Evolutionary conservation across 2,113 vertebrate genomes (phyloP).

Genomic region (Nannospalax galili): DNA sequence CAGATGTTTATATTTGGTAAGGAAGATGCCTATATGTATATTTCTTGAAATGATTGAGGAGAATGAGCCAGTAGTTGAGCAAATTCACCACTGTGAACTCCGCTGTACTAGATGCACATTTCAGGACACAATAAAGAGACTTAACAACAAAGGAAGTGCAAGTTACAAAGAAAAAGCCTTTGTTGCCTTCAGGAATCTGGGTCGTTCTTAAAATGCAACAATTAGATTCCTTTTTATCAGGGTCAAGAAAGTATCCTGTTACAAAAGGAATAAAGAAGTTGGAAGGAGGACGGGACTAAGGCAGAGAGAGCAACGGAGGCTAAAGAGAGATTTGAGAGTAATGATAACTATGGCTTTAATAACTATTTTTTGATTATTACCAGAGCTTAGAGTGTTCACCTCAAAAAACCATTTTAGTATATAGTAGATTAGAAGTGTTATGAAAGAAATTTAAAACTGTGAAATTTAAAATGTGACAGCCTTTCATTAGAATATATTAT

Average conservation of each 20-base stretch:
- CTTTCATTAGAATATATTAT: background rate
- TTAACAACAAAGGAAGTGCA: background rate
- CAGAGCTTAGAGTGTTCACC: background rate
- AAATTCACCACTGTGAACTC: background rate
- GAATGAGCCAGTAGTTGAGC: background rate
- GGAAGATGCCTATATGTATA: background rate
- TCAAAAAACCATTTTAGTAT: background rate
- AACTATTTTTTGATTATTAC: background rate
- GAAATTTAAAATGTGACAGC: background rate
- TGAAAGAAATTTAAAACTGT: slow-evolving; percentile 5
- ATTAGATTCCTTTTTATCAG: background rate
- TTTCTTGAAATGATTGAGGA: background rate
- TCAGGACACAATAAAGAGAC: background rate
- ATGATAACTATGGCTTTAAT: slow-evolving; percentile 37
- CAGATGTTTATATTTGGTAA: background rate
- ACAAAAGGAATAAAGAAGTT: no score
- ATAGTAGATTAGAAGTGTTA: background rate
- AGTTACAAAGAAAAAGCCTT: background rate
- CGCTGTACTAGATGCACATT: background rate
- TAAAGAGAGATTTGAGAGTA: background rate
- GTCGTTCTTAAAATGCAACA: background rate
- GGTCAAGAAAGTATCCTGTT: background rate
- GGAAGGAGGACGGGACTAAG: no score
- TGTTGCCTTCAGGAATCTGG: background rate
- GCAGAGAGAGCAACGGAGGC: accelerated